Conservation (phyloP, 2,113 vertebrate species). For the Pagrus major region DNA sequence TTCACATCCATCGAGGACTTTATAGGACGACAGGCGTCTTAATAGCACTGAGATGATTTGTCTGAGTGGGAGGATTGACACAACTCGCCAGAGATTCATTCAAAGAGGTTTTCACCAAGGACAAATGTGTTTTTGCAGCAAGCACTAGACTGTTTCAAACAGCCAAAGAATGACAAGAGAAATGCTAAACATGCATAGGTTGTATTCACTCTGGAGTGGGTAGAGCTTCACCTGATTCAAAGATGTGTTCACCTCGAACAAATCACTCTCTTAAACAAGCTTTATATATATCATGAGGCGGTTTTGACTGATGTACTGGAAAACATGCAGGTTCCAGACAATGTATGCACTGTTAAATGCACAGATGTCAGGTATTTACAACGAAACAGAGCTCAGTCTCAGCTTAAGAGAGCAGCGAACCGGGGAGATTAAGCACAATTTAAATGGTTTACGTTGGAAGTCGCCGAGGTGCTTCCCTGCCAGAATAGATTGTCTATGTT, state of each 20-base stretch:
- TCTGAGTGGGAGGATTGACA: slow-evolving; percentile 34
- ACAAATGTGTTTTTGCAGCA: slow-evolving; percentile 49
- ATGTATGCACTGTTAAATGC: slow-evolving; percentile 49
- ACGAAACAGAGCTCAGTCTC: slow-evolving; percentile 16
- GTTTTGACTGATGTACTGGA: slow-evolving; percentile 43
- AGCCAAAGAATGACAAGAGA: slow-evolving; percentile 11
- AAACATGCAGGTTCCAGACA: slow-evolving; percentile 43
- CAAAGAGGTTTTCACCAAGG: slow-evolving; percentile 39
- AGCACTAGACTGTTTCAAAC: slow-evolving; percentile 62
- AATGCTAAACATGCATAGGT: not conserved
- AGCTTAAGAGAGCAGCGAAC: slow-evolving; percentile 29
- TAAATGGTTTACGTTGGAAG: slow-evolving; percentile 72
- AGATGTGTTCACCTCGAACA: slow-evolving; percentile 37
- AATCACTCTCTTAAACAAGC: slow-evolving; percentile 8
- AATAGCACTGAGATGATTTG: slow-evolving; percentile 25
- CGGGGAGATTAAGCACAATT: slow-evolving; percentile 54
- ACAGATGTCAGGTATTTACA: slow-evolving; percentile 61
- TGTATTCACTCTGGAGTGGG: not conserved
- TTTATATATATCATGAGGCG: slow-evolving; percentile 24
- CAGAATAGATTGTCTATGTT: slow-evolving; percentile 82
- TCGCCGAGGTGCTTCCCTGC: slow-evolving; percentile 54
- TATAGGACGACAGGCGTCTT: not conserved
- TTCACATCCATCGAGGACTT: not conserved
- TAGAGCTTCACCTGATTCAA: slow-evolving; percentile 30
- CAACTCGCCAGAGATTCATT: slow-evolving; percentile 7